Evolutionary conservation across 2,888 invertebrate genomes (phyloP).

Genomic region (Melanostoma scalare): DNA sequence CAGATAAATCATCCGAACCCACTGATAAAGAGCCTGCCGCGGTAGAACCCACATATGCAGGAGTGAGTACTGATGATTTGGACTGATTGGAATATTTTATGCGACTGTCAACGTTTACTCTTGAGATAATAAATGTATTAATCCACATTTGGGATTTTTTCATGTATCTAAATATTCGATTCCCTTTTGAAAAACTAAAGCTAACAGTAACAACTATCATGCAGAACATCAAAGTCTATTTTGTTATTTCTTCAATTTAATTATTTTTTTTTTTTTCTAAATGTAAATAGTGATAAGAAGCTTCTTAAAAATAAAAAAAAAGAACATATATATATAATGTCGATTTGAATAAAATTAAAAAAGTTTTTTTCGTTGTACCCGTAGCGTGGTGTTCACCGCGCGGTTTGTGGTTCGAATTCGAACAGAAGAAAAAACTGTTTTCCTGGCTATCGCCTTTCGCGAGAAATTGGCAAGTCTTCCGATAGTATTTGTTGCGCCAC

Average conservation of each 20-base stretch:
- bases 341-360: neutral
- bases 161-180: constrained; percentile 1
- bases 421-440: no score
- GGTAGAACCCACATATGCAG: constrained; percentile 77
- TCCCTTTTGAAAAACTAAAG: constrained; percentile 19
- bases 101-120: constrained; percentile 5
- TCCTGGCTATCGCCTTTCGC: no score
- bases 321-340: neutral
- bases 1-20: constrained; percentile 57
- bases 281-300: constrained; percentile 32
- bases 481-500: no score
- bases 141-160: constrained; percentile 17
- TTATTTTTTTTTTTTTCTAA: neutral
- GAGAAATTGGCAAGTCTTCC: no score
- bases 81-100: constrained; percentile 76
- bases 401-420: no score
- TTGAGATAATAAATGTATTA: constrained; percentile 18
- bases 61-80: constrained; percentile 78
- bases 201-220: constrained; percentile 18
- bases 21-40: constrained; percentile 34
- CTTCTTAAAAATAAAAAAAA: constrained; percentile 6
- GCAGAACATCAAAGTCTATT: constrained; percentile 32
- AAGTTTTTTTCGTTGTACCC: neutral
- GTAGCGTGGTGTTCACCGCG: no score
- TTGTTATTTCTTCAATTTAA: constrained; percentile 40